Conservation (phyloP, 1,140 invertebrate species). For the Branchinecta lynchi region DNA sequence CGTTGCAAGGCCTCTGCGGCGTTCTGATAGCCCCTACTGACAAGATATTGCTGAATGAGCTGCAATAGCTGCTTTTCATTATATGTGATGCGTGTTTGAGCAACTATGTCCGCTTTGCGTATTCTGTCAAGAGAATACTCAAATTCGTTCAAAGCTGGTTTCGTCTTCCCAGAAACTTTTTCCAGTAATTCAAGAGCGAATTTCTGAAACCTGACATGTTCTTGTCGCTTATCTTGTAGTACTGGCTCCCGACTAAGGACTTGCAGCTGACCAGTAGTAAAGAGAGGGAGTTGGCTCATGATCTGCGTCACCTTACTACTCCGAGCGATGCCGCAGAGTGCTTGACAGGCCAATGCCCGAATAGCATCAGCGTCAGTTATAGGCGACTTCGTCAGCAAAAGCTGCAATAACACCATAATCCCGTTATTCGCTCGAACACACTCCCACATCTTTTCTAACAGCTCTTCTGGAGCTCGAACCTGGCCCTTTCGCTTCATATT, state of each 20-base stretch:
- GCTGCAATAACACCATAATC: conserved; percentile 36
- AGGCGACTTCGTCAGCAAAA: conserved; percentile 81
- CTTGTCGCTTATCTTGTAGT: conserved; percentile 82
- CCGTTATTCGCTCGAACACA: conserved; percentile 59
- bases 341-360: conserved; percentile 74
- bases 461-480: conserved; percentile 58
- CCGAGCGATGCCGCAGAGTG: conserved; percentile 74
- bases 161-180: conserved; percentile 75
- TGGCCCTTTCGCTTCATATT: conserved; percentile 49
- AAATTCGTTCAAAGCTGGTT: conserved; percentile 56
- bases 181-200: conserved; percentile 82
- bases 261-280: conserved; percentile 83
- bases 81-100: conserved; percentile 83
- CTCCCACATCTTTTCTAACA: conserved; percentile 82
- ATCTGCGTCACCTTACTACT: conserved; percentile 82
- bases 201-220: conserved; percentile 91
- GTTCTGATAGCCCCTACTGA: conserved; percentile 52
- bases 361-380: conserved; percentile 93
- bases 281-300: conserved; percentile 83
- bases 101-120: conserved; percentile 64
- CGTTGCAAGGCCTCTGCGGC: conserved; percentile 53
- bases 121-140: conserved; percentile 64
- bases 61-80: conserved; percentile 83
- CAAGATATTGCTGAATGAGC: conserved; percentile 75
- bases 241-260: conserved; percentile 82